Conservation (phyloP, 1,140 invertebrate species). For the Halyomorpha halys region DNA sequence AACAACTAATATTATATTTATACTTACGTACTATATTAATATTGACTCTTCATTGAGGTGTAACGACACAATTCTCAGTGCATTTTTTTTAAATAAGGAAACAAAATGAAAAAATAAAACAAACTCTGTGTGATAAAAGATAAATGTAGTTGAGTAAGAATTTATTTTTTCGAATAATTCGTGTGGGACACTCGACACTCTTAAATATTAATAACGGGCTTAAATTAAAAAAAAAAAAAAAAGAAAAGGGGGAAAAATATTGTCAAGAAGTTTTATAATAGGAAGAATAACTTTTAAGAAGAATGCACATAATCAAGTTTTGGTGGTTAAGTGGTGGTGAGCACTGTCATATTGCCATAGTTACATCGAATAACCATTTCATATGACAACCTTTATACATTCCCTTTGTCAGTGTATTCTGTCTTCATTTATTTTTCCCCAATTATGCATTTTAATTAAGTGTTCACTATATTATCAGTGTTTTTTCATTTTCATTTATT, state of each 20-base stretch:
- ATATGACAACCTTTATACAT: conserved; percentile 5
- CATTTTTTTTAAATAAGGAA: conserved; percentile 13
- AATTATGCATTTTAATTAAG: background rate
- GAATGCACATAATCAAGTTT: conserved; percentile 7
- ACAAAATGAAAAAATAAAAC: conserved; percentile 9
- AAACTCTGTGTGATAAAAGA: conserved; percentile 18
- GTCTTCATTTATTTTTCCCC: background rate
- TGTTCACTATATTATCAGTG: conserved; percentile 5
- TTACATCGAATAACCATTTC: conserved; percentile 12
- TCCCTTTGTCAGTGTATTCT: background rate
- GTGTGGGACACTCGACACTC: conserved; percentile 13
- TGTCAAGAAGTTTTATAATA: background rate
- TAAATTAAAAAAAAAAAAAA: conserved; percentile 10
- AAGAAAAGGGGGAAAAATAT: conserved; percentile 12
- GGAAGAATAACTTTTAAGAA: background rate
- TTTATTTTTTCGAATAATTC: conserved; percentile 15
- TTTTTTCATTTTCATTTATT: background rate
- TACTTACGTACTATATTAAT: background rate
- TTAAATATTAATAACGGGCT: conserved; percentile 14
- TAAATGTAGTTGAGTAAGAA: conserved; percentile 18
- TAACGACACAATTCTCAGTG: conserved; percentile 20
- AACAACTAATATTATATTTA: conserved; percentile 18
- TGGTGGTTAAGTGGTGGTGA: too few species aligned
- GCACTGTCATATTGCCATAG: background rate
- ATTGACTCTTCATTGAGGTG: conserved; percentile 7